Conservation (phyloP, 2,888 invertebrate species). For the Crocallis elinguaria region DNA sequence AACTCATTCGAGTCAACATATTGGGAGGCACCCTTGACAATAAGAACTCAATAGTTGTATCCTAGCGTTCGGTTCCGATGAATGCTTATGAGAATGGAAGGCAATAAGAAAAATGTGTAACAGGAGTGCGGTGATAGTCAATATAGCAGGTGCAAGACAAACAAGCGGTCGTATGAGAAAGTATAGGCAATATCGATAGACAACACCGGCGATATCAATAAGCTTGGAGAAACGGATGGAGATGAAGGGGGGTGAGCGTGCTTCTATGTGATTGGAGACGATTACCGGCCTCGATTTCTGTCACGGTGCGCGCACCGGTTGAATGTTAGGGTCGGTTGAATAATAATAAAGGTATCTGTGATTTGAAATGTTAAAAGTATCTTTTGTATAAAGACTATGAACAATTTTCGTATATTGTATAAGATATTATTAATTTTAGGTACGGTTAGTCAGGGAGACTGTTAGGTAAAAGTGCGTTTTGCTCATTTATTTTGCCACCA, state of each 20-base stretch:
- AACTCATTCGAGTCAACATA: constrained; percentile 51
- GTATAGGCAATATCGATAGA: constrained; percentile 51
- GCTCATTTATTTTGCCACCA: no score
- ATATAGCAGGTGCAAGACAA: constrained; percentile 68
- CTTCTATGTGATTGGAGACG: constrained; percentile 56
- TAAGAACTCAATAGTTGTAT: constrained; percentile 62
- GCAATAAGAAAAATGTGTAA: constrained; percentile 63
- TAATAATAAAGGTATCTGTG: constrained; percentile 13
- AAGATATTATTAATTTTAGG: no score
- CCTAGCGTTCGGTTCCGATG: constrained; percentile 53
- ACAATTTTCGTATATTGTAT: no score
- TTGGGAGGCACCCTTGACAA: constrained; percentile 52
- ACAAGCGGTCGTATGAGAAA: constrained; percentile 71
- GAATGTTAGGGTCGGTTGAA: not conserved
- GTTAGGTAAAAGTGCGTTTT: no score
- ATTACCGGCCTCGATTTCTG: constrained; percentile 59
- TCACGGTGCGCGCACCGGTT: constrained; percentile 27
- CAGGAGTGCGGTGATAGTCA: constrained; percentile 57
- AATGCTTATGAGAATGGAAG: constrained; percentile 52
- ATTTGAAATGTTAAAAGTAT: not conserved
- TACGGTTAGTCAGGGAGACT: no score
- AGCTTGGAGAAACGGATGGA: constrained; percentile 51
- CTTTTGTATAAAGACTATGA: not conserved
- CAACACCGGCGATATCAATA: constrained; percentile 65
- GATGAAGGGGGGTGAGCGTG: constrained; percentile 61